Evolutionary conservation across 2,113 vertebrate species (phyloP).

Genomic region (Myodes glareolus): DNA sequence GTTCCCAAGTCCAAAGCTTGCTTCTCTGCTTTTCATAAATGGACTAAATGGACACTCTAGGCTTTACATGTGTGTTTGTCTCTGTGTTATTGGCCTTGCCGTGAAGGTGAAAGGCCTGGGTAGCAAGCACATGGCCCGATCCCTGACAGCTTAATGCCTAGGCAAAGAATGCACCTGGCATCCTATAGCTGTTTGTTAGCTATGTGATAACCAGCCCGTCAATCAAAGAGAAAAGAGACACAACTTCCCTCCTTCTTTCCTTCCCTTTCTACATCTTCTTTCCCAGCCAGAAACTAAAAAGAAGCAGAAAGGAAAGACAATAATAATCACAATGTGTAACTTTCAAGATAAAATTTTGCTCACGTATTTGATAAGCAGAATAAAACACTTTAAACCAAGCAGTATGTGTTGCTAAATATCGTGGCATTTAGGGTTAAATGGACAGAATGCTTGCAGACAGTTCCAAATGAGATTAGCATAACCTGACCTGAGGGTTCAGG

Average conservation of each 20-base stretch:
- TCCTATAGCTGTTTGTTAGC: neutral
- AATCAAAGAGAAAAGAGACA: neutral
- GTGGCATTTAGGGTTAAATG: slow-evolving; percentile 15
- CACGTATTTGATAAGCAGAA: neutral
- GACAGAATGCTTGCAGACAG: neutral
- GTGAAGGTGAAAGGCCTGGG: neutral
- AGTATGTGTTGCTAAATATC: neutral
- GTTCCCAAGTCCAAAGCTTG: neutral
- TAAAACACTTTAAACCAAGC: neutral
- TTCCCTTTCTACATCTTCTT: neutral
- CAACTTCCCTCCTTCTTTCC: neutral
- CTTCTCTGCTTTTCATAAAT: neutral
- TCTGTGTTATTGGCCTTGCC: neutral
- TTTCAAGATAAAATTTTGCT: neutral
- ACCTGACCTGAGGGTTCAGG: neutral
- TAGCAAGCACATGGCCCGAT: neutral
- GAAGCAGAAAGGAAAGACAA: neutral
- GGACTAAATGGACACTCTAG: neutral
- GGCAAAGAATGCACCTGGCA: neutral
- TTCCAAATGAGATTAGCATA: slow-evolving; percentile 14
- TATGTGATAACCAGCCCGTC: neutral
- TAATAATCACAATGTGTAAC: neutral
- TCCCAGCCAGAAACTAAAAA: neutral
- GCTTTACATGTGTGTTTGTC: neutral
- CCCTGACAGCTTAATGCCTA: neutral